phyloP scores from a whole-genome alignment of 2,113 vertebrate species.

The Vicugna pacos region DNA sequence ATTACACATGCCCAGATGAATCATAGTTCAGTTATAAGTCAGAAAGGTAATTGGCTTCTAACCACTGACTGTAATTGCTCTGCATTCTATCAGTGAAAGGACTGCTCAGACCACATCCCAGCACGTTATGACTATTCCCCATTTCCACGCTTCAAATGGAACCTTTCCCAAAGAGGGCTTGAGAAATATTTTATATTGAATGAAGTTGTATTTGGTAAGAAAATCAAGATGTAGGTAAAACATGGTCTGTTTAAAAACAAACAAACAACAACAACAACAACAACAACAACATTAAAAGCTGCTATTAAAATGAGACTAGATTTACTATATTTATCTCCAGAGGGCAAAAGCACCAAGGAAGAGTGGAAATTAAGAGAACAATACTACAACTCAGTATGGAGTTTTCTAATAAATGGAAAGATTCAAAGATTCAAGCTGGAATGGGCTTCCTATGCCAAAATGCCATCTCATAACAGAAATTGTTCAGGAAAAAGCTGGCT shows the following conservation, averaged over 20 bases:
- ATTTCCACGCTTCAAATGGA: background rate
- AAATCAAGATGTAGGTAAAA: background rate
- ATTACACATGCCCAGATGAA: background rate
- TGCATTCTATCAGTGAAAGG: background rate
- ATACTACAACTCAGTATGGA: background rate
- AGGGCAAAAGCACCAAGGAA: background rate
- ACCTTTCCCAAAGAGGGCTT: background rate
- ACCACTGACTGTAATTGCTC: background rate
- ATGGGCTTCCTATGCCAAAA: background rate
- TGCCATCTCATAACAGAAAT: background rate
- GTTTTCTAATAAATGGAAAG: background rate
- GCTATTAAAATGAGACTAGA: conserved; percentile 32
- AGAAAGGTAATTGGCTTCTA: background rate
- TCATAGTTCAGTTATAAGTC: background rate
- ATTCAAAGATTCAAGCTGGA: background rate
- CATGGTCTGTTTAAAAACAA: background rate
- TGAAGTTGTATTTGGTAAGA: background rate
- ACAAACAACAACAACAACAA: background rate
- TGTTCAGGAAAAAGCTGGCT: background rate
- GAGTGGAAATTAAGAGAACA: background rate
- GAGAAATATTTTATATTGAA: background rate
- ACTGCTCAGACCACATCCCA: background rate
- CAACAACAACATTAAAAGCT: background rate
- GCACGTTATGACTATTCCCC: background rate
- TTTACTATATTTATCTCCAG: conserved; percentile 25